phyloP scores from a whole-genome alignment of 1,140 invertebrate species.

The Batillaria attramentaria region DNA sequence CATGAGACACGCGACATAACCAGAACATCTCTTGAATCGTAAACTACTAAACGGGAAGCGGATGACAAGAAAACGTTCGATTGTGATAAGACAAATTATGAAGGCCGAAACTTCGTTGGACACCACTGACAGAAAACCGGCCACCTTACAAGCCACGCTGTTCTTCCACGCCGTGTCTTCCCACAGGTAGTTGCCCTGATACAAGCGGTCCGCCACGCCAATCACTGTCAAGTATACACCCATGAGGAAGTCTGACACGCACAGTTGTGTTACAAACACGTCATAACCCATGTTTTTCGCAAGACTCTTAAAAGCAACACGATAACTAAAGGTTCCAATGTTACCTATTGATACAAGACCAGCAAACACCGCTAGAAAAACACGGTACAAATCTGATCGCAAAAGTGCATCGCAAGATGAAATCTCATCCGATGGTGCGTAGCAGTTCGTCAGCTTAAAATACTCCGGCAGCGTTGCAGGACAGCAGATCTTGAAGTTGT shows the following conservation, averaged over 20 bases:
- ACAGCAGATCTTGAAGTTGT: too few species aligned
- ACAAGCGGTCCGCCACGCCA: constrained; percentile 53
- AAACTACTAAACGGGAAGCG: constrained; percentile 54
- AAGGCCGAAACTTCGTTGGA: constrained; percentile 55
- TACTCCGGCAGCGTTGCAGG: too few species aligned
- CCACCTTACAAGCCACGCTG: constrained; percentile 45
- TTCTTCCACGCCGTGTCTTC: constrained; percentile 50
- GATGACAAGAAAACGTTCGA: constrained; percentile 56
- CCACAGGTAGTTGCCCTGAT: constrained; percentile 51
- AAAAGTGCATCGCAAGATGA: too few species aligned
- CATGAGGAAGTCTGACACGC: constrained; percentile 58
- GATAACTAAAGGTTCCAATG: too few species aligned
- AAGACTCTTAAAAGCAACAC: too few species aligned
- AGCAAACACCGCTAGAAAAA: too few species aligned
- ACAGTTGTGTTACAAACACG: too few species aligned
- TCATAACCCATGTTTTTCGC: too few species aligned
- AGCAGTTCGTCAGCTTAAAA: too few species aligned
- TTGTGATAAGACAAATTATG: constrained; percentile 44
- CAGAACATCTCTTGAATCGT: constrained; percentile 30
- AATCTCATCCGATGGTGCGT: too few species aligned
- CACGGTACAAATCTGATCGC: too few species aligned
- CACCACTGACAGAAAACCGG: constrained; percentile 54
- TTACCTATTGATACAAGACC: too few species aligned
- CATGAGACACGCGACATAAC: neutral
- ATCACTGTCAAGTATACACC: constrained; percentile 62